Base-by-base conservation (phyloP, 2,797 vertebrate genomes). In the Bradypodion pumilum region DNA sequence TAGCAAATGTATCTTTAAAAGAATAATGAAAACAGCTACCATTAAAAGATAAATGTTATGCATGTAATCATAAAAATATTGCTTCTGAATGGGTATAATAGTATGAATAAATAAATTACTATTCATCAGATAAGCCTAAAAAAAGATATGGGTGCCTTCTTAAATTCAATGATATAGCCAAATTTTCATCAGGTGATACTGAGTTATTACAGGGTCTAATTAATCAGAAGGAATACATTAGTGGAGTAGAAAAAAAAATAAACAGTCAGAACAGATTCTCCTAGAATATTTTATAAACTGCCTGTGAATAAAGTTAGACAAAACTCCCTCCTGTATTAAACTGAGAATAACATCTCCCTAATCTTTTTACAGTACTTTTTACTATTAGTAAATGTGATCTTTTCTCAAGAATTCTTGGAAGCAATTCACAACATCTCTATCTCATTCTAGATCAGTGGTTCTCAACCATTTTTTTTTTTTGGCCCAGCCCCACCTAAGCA, bases 151-250 rank as follows among this genome's bases (percentile, higher is more conserved):
- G 37, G 56, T 80, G 19, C 25, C 29, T 80, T 66, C 15, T 25
- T 42, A 69, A 56, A 56, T 69, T 56, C 19, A 70, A 37, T 70
- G 29, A 70, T 40, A 42, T 80, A 59, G 8, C 49, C 35, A 80
- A 27, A 4, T 40, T 70, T 52, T 70, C 49, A 80, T 66, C 66
- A 59, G 66, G 80, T 59, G 68, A n/a, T 29, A 52, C 9, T 49
- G 35, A 70, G 49, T 80, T 70, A 40, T 21, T 59, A 59, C 21
- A 70, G 16, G 25, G 25, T 35, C 78, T 25, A 80, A 49, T 80
- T 80, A 40, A 80, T 40, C 52, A 80, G 23, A 59, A 76, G 49
- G 40, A 49, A 27, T 29, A 42, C n/a, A 80, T 70, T 80, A 74
- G 27, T 35, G 2, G n/a, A 19, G 19, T 74, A n/a, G n/a, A n/a